Conservation (phyloP, 2,113 vertebrate genomes). For the Passer domesticus region DNA sequence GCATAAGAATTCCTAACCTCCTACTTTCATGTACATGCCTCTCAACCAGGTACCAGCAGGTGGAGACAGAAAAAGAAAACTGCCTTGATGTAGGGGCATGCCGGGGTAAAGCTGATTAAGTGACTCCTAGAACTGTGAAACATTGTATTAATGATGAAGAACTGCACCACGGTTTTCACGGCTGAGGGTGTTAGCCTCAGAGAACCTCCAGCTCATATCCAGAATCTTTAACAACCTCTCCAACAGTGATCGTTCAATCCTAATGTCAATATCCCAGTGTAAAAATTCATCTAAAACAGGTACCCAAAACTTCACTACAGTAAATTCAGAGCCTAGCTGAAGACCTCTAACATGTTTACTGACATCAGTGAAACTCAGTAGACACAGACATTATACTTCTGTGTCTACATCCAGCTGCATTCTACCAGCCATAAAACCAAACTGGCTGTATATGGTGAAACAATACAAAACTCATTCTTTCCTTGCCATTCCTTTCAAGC, state of each 20-base stretch:
- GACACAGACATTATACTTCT: not conserved
- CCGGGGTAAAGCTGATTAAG: not conserved
- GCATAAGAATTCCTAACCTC: not conserved
- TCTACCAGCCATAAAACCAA: not conserved
- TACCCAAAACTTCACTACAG: not conserved
- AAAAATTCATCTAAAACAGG: not conserved
- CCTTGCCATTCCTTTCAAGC: not conserved
- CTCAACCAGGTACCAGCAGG: constrained; percentile 14
- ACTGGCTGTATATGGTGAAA: not conserved
- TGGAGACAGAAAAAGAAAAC: constrained; percentile 47
- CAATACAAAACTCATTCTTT: not conserved
- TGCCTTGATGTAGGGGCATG: not conserved
- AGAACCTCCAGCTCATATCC: not conserved
- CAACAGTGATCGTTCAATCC: not conserved
- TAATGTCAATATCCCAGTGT: not conserved
- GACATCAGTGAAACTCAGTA: not conserved
- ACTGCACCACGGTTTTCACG: not conserved
- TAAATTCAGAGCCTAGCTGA: not conserved
- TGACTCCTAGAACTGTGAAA: not conserved
- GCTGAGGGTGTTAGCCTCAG: not conserved
- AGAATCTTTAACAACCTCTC: not conserved
- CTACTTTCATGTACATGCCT: not conserved
- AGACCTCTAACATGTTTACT: not conserved
- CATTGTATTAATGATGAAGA: not conserved
- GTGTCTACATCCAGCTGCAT: not conserved